Percentiles rank a stretch among this genome's conserved stretches.
Evolutionary conservation across 2,113 vertebrate genomes (phyloP).

Genomic region (Phylloscopus trochilus): DNA sequence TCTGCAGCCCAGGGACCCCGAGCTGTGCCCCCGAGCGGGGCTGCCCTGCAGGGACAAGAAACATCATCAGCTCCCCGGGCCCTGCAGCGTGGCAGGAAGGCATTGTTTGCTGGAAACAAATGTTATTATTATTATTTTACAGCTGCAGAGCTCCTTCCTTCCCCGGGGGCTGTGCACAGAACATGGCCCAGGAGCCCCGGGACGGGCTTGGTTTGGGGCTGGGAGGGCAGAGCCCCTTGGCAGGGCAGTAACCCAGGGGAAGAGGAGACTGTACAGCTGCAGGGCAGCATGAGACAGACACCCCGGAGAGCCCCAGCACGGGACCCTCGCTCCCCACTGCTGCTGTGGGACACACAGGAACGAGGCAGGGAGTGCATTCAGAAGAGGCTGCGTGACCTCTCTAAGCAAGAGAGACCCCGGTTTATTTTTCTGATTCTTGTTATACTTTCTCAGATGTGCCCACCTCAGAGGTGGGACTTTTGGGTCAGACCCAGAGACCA

Average conservation of each 20-base stretch:
- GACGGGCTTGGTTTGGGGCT: rapidly evolving
- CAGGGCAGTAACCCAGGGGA: not conserved
- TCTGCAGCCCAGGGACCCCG: not conserved
- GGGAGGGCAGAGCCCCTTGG: not conserved
- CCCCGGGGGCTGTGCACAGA: not conserved
- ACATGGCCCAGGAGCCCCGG: not conserved
- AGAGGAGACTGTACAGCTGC: not conserved
- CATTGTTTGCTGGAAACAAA: not conserved
- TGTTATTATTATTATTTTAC: not conserved
- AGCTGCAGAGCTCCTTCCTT: not conserved
- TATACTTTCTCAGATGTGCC: no score
- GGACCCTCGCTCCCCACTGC: not conserved
- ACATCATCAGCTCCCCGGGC: not conserved
- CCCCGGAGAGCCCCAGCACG: rapidly evolving
- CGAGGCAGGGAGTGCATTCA: no score
- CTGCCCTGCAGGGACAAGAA: not conserved
- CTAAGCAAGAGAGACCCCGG: no score
- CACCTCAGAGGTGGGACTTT: no score
- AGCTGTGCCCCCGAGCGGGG: not conserved
- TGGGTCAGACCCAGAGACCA: no score
- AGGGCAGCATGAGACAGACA: not conserved
- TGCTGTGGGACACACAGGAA: no score
- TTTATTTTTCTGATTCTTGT: no score
- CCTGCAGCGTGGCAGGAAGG: not conserved
- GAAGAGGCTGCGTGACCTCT: no score